Percentiles rank a stretch among this genome's conserved stretches.
These are phyloP conservation scores for Caerostris darwini DNA, from an alignment of 1,140 invertebrate species.

Conservation along the genomic window DNA sequence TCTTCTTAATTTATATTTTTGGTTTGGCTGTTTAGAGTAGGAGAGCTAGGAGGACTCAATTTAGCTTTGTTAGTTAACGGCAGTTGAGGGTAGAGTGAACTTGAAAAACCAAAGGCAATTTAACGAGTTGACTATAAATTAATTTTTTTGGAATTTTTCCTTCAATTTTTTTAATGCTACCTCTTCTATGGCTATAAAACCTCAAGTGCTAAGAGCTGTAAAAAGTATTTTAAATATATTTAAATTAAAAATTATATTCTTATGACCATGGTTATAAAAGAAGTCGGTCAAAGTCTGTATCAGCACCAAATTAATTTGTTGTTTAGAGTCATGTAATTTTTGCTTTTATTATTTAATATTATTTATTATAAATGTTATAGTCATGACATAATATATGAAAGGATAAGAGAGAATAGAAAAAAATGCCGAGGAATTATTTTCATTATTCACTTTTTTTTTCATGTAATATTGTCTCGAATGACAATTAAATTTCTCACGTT, in stretches of 20 bases:
- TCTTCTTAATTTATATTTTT: slow-evolving; percentile 1
- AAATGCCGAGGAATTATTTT: no score
- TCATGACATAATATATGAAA: no score
- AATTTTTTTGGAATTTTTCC: background rate
- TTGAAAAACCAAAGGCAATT: background rate
- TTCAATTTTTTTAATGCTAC: background rate
- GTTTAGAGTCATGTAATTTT: no score
- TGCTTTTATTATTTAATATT: no score
- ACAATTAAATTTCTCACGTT: no score
- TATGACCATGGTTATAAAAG: no score
- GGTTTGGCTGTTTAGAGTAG: background rate
- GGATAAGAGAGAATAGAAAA: no score
- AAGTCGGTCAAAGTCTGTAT: no score
- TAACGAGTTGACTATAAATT: background rate
- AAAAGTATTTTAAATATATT: background rate
- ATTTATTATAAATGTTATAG: no score
- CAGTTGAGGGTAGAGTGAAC: background rate
- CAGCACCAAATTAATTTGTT: no score
- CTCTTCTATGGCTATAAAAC: background rate
- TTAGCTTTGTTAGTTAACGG: background rate
- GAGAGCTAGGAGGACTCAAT: background rate
- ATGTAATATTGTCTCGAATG: no score
- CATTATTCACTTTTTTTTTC: no score
- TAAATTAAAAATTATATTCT: background rate
- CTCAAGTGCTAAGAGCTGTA: background rate